Conservation (phyloP, 2,888 invertebrate genomes). For the Cactoblastis cactorum region DNA sequence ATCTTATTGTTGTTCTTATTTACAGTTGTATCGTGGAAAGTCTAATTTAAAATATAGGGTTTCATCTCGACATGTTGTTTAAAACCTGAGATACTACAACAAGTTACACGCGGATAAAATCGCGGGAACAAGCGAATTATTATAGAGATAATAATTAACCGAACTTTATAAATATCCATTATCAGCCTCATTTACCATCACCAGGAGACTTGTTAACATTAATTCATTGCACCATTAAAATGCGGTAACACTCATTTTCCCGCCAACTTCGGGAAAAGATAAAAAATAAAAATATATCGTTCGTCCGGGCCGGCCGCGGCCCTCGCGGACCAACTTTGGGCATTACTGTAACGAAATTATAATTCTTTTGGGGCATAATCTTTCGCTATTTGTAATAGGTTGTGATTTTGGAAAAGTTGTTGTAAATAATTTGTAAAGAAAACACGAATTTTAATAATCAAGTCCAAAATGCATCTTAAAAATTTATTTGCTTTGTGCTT, state of each 20-base stretch:
- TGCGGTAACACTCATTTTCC: slow-evolving; percentile 9
- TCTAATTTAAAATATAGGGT: too few relatives aligned
- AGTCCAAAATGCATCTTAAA: too few relatives aligned
- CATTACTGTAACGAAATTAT: slow-evolving; percentile 47
- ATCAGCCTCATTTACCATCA: neutral
- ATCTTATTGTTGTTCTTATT: too few relatives aligned
- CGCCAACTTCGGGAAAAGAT: slow-evolving; percentile 31
- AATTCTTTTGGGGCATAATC: slow-evolving; percentile 41
- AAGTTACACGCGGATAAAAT: too few relatives aligned
- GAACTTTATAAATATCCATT: neutral
- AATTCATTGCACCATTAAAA: slow-evolving; percentile 7
- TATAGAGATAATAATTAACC: neutral
- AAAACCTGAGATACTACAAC: too few relatives aligned
- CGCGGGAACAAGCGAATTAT: too few relatives aligned
- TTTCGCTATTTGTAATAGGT: slow-evolving; percentile 29
- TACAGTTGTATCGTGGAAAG: too few relatives aligned
- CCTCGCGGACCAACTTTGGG: slow-evolving; percentile 47
- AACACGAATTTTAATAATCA: too few relatives aligned
- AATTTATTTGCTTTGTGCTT: too few relatives aligned
- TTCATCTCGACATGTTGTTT: too few relatives aligned
- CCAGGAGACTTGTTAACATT: neutral
- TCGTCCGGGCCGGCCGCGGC: slow-evolving; percentile 37
- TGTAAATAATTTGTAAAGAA: too few relatives aligned
- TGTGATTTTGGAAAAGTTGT: neutral
- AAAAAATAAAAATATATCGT: slow-evolving; percentile 54